Conservation (phyloP, 2,888 invertebrate species). For the Linnaemya vulpina region DNA sequence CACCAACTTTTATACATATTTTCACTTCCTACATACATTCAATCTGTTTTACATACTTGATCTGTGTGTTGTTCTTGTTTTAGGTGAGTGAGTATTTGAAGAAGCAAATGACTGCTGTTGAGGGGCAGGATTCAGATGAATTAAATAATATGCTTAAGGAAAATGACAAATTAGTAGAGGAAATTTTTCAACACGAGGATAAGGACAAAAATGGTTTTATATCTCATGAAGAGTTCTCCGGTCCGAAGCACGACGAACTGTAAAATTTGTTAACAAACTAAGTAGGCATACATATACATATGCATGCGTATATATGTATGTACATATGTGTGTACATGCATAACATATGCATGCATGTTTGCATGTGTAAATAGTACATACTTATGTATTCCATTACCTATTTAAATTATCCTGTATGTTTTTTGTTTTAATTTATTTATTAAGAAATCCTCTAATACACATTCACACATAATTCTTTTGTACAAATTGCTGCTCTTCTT, state of each 20-base stretch:
- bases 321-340: not conserved
- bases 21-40: not conserved
- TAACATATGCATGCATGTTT: not conserved
- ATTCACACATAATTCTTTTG: not conserved
- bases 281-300: not conserved
- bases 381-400: slow-evolving; percentile 11
- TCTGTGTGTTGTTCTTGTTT: slow-evolving; percentile 12
- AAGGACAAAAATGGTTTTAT: slow-evolving; percentile 98
- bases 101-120: slow-evolving; percentile 94
- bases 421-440: slow-evolving; percentile 45
- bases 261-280: slow-evolving; percentile 82
- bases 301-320: not conserved
- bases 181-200: slow-evolving; percentile 98
- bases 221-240: slow-evolving; percentile 97
- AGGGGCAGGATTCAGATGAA: slow-evolving; percentile 90
- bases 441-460: not conserved
- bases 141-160: slow-evolving; percentile 92
- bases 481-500: slow-evolving; percentile 28
- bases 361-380: not conserved
- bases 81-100: slow-evolving; percentile 96
- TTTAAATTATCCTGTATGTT: slow-evolving; percentile 30
- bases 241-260: slow-evolving; percentile 98
- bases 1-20: slow-evolving; percentile 20
- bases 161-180: slow-evolving; percentile 96
- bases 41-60: not conserved